These are phyloP conservation scores for Probosciger aterrimus DNA, from an alignment of 2,113 vertebrate species.

Conservation along the genomic window DNA sequence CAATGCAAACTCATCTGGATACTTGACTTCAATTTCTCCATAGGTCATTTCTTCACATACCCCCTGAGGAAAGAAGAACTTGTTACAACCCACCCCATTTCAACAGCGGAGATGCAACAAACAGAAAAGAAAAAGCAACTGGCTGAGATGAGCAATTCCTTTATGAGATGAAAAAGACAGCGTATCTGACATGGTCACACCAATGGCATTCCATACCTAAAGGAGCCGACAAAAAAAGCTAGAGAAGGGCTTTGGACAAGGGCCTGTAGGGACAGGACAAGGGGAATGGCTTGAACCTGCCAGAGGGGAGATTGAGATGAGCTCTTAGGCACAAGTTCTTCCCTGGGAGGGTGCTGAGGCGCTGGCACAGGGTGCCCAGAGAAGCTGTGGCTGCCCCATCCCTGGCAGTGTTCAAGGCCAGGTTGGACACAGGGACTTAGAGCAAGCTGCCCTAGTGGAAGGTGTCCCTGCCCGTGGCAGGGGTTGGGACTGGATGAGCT, in stretches of 20 bases:
- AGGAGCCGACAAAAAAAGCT: not conserved
- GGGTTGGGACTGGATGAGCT: not conserved
- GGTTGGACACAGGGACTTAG: not conserved
- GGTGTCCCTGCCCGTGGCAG: not conserved
- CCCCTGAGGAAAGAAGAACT: conserved; percentile 74
- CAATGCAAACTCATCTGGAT: conserved; percentile 93
- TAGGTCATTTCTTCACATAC: conserved; percentile 98
- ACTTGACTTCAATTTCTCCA: conserved; percentile 85
- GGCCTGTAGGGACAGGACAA: not conserved
- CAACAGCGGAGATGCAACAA: not conserved
- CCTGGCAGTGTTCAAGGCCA: not conserved
- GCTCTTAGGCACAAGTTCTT: not conserved
- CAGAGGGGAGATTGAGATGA: not conserved
- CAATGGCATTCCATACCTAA: not conserved
- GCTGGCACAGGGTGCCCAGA: too few species aligned
- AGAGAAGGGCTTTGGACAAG: not conserved
- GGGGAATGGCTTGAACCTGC: not conserved
- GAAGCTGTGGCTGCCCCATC: too few species aligned
- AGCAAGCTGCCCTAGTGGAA: not conserved
- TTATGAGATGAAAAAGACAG: not conserved
- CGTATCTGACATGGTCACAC: not conserved
- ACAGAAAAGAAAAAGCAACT: not conserved
- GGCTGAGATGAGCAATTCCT: not conserved
- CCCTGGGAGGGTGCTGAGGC: too few species aligned
- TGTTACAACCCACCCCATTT: not conserved